Evolutionary conservation across 2,113 vertebrate genomes (phyloP).

Genomic region (Dendropsophus ebraccatus): DNA sequence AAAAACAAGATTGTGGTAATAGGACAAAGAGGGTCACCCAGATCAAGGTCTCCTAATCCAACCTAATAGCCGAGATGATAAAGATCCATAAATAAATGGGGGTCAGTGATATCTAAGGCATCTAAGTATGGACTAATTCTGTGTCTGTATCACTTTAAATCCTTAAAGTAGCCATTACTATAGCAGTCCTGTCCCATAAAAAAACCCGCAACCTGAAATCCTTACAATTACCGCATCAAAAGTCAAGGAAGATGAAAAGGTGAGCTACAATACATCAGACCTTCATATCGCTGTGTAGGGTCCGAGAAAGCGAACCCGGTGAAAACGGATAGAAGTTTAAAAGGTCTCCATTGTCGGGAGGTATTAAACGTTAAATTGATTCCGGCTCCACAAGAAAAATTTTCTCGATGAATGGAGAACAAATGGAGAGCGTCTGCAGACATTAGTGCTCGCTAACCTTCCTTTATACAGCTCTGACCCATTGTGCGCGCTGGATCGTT

Average conservation of each 20-base stretch:
- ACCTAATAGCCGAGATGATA: too few species aligned
- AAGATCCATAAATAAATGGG: too few species aligned
- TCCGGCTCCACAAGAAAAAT: constrained; percentile 22
- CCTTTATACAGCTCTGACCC: constrained; percentile 4
- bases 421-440: constrained; percentile 6
- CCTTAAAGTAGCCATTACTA: not conserved
- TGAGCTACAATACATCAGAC: not conserved
- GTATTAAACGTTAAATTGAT: constrained; percentile 37
- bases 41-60: too few species aligned
- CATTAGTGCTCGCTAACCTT: constrained; percentile 3
- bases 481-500: not conserved
- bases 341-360: constrained; percentile 12
- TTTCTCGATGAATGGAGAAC: not conserved
- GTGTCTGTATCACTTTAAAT: not conserved
- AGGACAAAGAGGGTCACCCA: too few species aligned
- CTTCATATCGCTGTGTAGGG: constrained; percentile 21
- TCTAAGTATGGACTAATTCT: not conserved
- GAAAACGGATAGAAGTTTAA: not conserved
- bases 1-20: too few species aligned
- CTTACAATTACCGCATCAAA: not conserved
- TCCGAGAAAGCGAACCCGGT: not conserved
- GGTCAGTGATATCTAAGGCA: not conserved
- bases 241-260: not conserved
- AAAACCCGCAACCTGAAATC: not conserved
- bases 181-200: not conserved